Percentiles rank a stretch among this genome's conserved stretches.
These are phyloP conservation scores for Scelioninae gen. 2 DNA, from an alignment of 2,888 invertebrate species.

Conservation along the genomic window DNA sequence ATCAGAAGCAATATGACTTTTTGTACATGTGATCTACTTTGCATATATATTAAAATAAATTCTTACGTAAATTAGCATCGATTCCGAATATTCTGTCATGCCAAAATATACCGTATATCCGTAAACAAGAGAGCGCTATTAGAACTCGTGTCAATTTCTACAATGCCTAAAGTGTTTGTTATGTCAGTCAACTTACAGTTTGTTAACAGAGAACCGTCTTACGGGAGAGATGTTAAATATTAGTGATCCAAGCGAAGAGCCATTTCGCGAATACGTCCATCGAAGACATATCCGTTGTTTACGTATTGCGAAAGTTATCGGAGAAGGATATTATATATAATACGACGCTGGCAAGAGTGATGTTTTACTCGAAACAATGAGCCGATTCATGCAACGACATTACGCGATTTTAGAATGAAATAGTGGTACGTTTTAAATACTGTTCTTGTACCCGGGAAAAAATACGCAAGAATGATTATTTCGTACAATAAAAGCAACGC, in stretches of 20 bases:
- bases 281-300: slow-evolving; percentile 48
- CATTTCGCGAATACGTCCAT: slow-evolving; percentile 41
- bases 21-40: no score
- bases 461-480: no score
- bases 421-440: slow-evolving; percentile 3
- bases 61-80: no score
- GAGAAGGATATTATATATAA: slow-evolving; percentile 2
- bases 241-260: slow-evolving; percentile 3
- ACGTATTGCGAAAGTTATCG: slow-evolving; percentile 25
- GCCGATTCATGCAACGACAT: slow-evolving; percentile 6
- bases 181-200: not conserved
- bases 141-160: no score
- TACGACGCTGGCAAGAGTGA: not conserved
- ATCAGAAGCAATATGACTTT: no score
- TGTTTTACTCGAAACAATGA: not conserved
- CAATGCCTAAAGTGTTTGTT: no score
- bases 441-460: not conserved
- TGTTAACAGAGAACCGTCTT: slow-evolving; percentile 1
- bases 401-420: not conserved
- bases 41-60: no score
- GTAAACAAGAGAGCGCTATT: no score
- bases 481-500: no score
- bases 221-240: slow-evolving; percentile 7
- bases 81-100: no score
- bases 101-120: no score